phyloP scores from a whole-genome alignment of 2,797 vertebrate species.

The Eospalax fontanierii region DNA sequence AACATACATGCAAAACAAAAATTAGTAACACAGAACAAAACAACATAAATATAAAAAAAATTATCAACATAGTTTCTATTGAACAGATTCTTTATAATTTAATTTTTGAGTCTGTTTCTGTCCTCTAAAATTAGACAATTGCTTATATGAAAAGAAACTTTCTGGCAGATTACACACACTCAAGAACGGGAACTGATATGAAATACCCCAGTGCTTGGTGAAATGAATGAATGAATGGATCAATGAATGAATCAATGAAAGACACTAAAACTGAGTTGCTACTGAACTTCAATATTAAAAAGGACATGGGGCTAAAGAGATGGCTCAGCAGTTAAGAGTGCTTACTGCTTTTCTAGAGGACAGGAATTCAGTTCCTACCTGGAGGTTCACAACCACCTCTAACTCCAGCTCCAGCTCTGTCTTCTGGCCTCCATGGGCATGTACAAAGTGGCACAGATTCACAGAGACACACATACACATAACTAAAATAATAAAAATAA shows the following conservation, averaged over 20 bases:
- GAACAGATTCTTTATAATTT: not conserved
- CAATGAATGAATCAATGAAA: not conserved
- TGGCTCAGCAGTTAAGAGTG: no score
- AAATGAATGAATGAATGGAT: not conserved
- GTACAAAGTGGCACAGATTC: no score
- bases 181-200: not conserved
- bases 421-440: no score
- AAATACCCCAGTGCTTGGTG: not conserved
- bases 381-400: no score
- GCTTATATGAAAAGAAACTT: slow-evolving; percentile 66
- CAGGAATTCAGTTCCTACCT: no score
- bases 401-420: no score
- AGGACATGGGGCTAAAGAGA: not conserved
- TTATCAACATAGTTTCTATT: not conserved
- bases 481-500: no score
- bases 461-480: no score
- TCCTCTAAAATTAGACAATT: slow-evolving; percentile 21
- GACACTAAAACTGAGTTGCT: not conserved
- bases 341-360: no score
- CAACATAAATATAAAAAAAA: not conserved
- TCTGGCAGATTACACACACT: not conserved
- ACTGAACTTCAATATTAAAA: slow-evolving; percentile 28
- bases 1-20: slow-evolving; percentile 2
- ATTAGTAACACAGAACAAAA: slow-evolving; percentile 41
- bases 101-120: not conserved